phyloP scores from a whole-genome alignment of 2,888 invertebrate species.

The Drosophila merina region DNA sequence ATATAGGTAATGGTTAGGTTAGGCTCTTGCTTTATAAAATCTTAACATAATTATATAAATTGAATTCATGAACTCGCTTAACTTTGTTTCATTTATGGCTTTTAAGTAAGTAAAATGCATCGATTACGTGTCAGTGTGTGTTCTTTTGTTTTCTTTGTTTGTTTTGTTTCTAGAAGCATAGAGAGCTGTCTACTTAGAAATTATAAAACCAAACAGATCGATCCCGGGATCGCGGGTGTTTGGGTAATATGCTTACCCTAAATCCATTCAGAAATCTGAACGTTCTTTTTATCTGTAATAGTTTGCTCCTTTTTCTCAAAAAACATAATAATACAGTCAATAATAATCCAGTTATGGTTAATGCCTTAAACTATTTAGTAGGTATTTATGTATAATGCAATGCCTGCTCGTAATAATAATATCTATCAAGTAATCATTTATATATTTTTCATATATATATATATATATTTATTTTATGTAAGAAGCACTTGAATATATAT shows the following conservation, averaged over 20 bases:
- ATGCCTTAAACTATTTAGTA: constrained; percentile 70
- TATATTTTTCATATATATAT: constrained; percentile 56
- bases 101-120: constrained; percentile 62
- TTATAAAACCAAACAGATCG: constrained; percentile 66
- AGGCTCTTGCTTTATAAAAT: constrained; percentile 70
- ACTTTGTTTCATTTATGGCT: constrained; percentile 37
- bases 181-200: constrained; percentile 71
- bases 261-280: constrained; percentile 25
- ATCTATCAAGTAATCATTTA: constrained; percentile 59
- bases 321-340: constrained; percentile 48
- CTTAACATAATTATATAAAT: constrained; percentile 75
- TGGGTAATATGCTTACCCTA: constrained; percentile 9
- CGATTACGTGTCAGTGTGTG: constrained; percentile 62
- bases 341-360: constrained; percentile 48
- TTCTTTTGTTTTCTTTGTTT: constrained; percentile 14
- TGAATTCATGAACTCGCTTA: constrained; percentile 53
- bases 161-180: constrained; percentile 29
- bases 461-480: constrained; percentile 81
- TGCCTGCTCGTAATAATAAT: constrained; percentile 57
- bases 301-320: constrained; percentile 62
- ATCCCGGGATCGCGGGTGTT: constrained; percentile 12
- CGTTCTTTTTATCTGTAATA: constrained; percentile 22
- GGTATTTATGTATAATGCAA: constrained; percentile 49
- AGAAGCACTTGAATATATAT: constrained; percentile 85
- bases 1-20: constrained; percentile 47